Evolutionary conservation across 2,888 invertebrate species (phyloP).

Genomic region (Drosophila mercatorum): DNA sequence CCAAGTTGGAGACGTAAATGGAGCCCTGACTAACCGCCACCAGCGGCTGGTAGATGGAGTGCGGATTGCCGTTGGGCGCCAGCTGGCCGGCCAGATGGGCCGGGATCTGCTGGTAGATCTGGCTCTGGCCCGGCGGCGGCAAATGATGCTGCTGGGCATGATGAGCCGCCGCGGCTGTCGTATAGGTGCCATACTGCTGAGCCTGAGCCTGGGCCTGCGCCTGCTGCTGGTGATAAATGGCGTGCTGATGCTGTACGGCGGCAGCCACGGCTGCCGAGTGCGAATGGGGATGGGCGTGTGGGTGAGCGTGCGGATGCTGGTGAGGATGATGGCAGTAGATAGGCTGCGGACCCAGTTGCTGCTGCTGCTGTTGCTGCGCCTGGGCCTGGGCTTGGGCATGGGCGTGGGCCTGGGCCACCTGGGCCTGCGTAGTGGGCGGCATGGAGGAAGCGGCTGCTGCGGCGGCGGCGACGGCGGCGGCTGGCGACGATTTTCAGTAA

Average conservation of each 20-base stretch:
- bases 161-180: slow-evolving; percentile 72
- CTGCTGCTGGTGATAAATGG: slow-evolving; percentile 84
- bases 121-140: slow-evolving; percentile 82
- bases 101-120: slow-evolving; percentile 84
- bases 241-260: slow-evolving; percentile 86
- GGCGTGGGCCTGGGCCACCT: slow-evolving; percentile 56
- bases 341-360: slow-evolving; percentile 82
- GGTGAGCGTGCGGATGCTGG: slow-evolving; percentile 82
- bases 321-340: slow-evolving; percentile 85
- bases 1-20: slow-evolving; percentile 83
- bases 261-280: slow-evolving; percentile 85
- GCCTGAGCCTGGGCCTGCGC: slow-evolving; percentile 73
- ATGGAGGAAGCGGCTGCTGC: slow-evolving; percentile 67
- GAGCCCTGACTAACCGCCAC: slow-evolving; percentile 82
- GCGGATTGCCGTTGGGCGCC: slow-evolving; percentile 82
- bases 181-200: slow-evolving; percentile 82
- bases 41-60: slow-evolving; percentile 83
- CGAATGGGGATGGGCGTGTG: slow-evolving; percentile 82
- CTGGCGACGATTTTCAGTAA: slow-evolving; percentile 93
- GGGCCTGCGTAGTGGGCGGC: slow-evolving; percentile 81
- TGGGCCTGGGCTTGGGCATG: slow-evolving; percentile 47
- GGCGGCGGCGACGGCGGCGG: slow-evolving; percentile 85
- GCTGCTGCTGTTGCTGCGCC: slow-evolving; percentile 57
- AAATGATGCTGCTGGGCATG: slow-evolving; percentile 80
- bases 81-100: slow-evolving; percentile 78